Conservation (phyloP, 2,113 vertebrate species). For the Heptranchias perlo region DNA sequence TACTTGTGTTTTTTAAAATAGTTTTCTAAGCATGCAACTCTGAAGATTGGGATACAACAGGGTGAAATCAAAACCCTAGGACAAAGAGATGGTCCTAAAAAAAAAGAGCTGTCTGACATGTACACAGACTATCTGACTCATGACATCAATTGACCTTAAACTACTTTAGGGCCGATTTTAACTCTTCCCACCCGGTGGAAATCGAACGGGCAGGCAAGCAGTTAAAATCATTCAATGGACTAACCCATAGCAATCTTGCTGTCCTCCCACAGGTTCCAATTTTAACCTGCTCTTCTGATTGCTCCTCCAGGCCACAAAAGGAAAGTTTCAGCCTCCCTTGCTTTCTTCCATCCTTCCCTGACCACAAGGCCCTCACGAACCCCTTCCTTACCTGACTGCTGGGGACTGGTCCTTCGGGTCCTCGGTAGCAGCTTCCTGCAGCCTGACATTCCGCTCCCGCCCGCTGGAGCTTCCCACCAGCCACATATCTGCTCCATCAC, state of each 20-base stretch:
- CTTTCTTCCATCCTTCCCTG: background rate
- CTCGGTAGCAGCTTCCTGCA: no score
- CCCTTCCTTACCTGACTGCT: no score
- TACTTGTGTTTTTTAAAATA: background rate
- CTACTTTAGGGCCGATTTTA: no score
- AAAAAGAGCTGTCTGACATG: background rate
- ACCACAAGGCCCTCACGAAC: no score
- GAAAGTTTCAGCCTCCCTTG: no score
- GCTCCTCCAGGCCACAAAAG: no score
- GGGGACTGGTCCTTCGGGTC: no score
- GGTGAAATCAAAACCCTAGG: background rate
- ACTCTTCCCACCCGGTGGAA: no score
- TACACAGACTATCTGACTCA: background rate
- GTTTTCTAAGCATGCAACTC: background rate
- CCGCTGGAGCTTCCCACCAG: no score
- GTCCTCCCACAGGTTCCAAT: background rate
- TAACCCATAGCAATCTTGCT: background rate
- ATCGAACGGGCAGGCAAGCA: background rate
- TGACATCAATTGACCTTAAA: background rate
- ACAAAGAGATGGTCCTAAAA: background rate
- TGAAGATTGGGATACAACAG: background rate
- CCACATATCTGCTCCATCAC: no score
- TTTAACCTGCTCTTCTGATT: background rate
- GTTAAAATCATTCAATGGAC: background rate
- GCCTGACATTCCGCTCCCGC: no score